Conservation (phyloP, 2,113 vertebrate species). For the Ardeotis arabs region DNA sequence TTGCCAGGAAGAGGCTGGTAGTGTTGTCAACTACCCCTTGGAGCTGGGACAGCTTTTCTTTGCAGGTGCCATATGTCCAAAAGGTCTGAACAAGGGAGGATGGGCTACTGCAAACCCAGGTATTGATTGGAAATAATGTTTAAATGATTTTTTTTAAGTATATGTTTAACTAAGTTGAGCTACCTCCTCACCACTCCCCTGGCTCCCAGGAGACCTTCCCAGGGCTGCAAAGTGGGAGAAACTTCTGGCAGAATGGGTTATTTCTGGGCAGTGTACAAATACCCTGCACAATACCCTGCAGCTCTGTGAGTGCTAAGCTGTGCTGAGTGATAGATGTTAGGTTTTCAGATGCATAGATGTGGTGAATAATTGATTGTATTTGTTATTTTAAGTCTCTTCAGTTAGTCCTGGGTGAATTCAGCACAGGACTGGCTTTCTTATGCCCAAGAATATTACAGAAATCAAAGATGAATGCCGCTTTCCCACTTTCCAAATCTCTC, state of each 20-base stretch:
- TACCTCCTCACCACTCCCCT: not conserved
- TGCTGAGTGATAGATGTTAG: not conserved
- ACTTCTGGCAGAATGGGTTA: not conserved
- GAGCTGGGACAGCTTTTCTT: not conserved
- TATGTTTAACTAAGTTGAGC: not conserved
- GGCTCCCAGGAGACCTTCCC: not conserved
- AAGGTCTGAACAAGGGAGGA: not conserved
- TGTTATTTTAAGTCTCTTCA: not conserved
- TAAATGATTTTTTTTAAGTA: not conserved
- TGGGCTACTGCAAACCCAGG: not conserved
- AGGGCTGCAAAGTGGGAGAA: not conserved
- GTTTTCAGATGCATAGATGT: not conserved
- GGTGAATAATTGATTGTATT: conserved; percentile 17
- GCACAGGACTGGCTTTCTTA: not conserved
- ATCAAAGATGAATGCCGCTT: not conserved
- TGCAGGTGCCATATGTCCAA: not conserved
- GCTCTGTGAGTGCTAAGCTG: not conserved
- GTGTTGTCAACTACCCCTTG: not conserved
- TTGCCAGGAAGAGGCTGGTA: not conserved
- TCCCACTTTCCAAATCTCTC: not conserved
- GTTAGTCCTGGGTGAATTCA: not conserved
- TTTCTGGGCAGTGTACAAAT: not conserved
- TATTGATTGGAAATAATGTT: not conserved
- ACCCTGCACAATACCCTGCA: not conserved
- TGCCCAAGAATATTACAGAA: not conserved